phyloP scores from a whole-genome alignment of 2,888 invertebrate species.

The Lottia scabra region DNA sequence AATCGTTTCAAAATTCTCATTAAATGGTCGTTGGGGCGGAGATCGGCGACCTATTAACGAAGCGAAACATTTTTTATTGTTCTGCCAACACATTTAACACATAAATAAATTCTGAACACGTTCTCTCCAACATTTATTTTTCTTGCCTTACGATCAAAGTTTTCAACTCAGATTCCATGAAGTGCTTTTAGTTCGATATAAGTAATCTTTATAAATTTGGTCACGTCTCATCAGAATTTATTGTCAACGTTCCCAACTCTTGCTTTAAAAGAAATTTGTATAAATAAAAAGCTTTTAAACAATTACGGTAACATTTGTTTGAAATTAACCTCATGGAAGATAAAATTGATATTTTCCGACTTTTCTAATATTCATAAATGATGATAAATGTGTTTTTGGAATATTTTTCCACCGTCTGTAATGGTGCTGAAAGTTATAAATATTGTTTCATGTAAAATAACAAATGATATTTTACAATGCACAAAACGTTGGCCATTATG shows the following conservation, averaged over 20 bases:
- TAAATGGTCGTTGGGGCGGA: not conserved
- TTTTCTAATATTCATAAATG: too few species aligned
- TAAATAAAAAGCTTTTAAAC: conserved; percentile 6
- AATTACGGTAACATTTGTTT: not conserved
- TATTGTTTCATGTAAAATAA: too few species aligned
- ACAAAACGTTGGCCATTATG: too few species aligned
- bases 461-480: too few species aligned
- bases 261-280: not conserved
- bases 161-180: not conserved
- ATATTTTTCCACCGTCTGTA: too few species aligned
- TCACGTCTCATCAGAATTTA: not conserved
- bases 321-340: too few species aligned
- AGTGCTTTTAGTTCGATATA: too few species aligned
- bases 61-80: conserved; percentile 4
- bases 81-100: not conserved
- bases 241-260: not conserved
- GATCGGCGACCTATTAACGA: not conserved
- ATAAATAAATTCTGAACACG: conserved; percentile 1
- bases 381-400: too few species aligned
- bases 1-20: conserved; percentile 1
- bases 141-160: not conserved
- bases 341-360: too few species aligned
- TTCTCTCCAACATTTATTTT: not conserved
- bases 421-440: too few species aligned
- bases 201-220: not conserved